phyloP scores from a whole-genome alignment of 2,888 invertebrate genomes.

The Scaptomyza caliginosa region DNA sequence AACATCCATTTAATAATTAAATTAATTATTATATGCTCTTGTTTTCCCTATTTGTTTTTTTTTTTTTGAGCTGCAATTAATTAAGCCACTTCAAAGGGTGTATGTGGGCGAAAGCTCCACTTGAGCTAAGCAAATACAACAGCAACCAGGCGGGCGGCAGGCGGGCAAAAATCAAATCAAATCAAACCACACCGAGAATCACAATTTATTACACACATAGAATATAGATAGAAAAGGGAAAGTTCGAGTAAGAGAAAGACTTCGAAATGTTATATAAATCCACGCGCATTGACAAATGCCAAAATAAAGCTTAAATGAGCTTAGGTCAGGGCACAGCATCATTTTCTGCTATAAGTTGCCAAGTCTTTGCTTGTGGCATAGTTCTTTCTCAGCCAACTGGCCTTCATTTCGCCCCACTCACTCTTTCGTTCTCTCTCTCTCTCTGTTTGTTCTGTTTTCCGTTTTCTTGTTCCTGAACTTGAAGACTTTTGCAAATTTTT shows the following conservation, averaged over 20 bases:
- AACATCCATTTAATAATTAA: constrained; percentile 7
- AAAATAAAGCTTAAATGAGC: constrained; percentile 76
- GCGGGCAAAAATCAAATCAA: constrained; percentile 72
- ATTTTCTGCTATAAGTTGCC: constrained; percentile 28
- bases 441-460: background rate
- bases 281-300: constrained; percentile 77
- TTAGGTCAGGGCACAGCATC: constrained; percentile 47
- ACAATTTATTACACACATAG: constrained; percentile 63
- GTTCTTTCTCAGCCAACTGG: constrained; percentile 27
- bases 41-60: background rate
- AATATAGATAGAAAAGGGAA: background rate
- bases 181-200: constrained; percentile 65
- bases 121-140: constrained; percentile 57
- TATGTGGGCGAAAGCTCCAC: constrained; percentile 22
- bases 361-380: constrained; percentile 49
- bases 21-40: background rate
- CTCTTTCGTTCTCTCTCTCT: background rate
- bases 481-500: constrained; percentile 34
- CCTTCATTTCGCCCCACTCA: constrained; percentile 1
- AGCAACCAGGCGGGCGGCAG: background rate
- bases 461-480: constrained; percentile 8
- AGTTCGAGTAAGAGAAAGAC: constrained; percentile 14
- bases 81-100: background rate
- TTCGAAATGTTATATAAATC: constrained; percentile 65
- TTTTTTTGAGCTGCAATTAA: constrained; percentile 11